Evolutionary conservation across 1,140 invertebrate species (phyloP), one percentile per base, ranked within the genome.

Genomic region (Tenebrio molitor): DNA sequence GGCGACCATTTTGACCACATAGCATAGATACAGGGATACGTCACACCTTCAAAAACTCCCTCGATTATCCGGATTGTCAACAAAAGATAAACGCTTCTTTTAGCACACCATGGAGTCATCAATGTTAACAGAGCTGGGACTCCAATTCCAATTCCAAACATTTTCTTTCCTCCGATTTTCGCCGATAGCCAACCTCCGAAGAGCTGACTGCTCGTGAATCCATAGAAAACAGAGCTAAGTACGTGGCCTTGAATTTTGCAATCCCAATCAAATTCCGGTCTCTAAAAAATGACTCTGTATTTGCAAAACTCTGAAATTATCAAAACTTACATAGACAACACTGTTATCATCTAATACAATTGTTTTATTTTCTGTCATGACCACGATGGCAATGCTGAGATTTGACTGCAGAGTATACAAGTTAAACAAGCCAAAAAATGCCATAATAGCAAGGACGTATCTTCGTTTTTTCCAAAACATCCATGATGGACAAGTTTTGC

Each of bases 1-100:
- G 95, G 95, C n/a, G 93, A 91, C 95, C 95, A 97, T 67, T 90
- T 89, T 0, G 92, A 88, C 92, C 94, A 95, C n/a, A 96, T 89
- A 7, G 92, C 91, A 81, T 96, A 93, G 65, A 95, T 95, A 72
- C 93, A 91, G 1, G 95, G 95, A 83, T 95, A 96, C 0, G 93
- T 95, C 0, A 96, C 94, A 42, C 95, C 93, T 88, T 97, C 95
- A 81, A 92, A 95, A 21, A 97, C 81, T 44, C 96, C 96, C 85
- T 96, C 93, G 12, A 96, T 80, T 10, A 97, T 89, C 74, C 96
- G 84, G 0, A 95, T 84, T 1, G 87, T 85, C 19, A 97, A 84
- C 0, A 97, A 86, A 4, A 92, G 79, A 33, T 87, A 89, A 0
- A 92, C 87, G 73, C 89, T 92, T 36, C 87, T 86, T 75, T 90